Evolutionary conservation across 2,888 invertebrate genomes (phyloP).

Genomic region (Cheilosia variabilis): DNA sequence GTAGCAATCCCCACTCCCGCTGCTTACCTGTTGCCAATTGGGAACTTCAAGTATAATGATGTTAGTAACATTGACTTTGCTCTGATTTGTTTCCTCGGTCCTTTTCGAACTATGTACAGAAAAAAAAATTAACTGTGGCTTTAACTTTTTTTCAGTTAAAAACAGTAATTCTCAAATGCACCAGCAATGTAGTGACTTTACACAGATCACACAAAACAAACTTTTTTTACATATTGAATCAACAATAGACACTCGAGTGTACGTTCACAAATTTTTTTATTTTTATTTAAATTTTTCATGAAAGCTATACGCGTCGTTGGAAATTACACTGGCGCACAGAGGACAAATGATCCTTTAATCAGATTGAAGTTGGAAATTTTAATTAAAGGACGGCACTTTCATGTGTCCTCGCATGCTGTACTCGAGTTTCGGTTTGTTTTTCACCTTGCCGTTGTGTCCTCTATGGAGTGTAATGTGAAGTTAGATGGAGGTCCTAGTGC

Average conservation of each 20-base stretch:
- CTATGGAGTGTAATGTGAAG: slow-evolving; percentile 22
- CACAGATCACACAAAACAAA: not conserved
- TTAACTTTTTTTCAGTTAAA: slow-evolving; percentile 33
- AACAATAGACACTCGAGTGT: not conserved
- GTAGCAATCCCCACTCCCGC: not conserved
- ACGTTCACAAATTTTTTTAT: not conserved
- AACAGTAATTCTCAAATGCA: slow-evolving; percentile 18
- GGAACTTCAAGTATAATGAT: slow-evolving; percentile 53
- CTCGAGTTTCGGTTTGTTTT: slow-evolving; percentile 26
- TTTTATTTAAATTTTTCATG: not conserved
- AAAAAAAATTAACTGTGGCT: slow-evolving; percentile 14
- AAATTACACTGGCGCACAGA: not conserved
- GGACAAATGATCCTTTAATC: slow-evolving; percentile 3
- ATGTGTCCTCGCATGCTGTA: slow-evolving; percentile 28
- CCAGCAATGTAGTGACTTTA: not conserved
- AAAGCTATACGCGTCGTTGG: not conserved
- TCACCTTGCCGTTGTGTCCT: slow-evolving; percentile 27
- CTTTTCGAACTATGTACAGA: not conserved
- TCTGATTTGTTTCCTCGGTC: slow-evolving; percentile 7
- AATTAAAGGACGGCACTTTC: slow-evolving; percentile 27
- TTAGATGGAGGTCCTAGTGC: slow-evolving; percentile 26
- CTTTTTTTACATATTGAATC: not conserved
- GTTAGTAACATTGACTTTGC: slow-evolving; percentile 9
- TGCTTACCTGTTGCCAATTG: slow-evolving; percentile 67
- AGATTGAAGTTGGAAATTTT: slow-evolving; percentile 11